phyloP scores from a whole-genome alignment of 1,140 invertebrate genomes.

The Heliconius hewitsoni region DNA sequence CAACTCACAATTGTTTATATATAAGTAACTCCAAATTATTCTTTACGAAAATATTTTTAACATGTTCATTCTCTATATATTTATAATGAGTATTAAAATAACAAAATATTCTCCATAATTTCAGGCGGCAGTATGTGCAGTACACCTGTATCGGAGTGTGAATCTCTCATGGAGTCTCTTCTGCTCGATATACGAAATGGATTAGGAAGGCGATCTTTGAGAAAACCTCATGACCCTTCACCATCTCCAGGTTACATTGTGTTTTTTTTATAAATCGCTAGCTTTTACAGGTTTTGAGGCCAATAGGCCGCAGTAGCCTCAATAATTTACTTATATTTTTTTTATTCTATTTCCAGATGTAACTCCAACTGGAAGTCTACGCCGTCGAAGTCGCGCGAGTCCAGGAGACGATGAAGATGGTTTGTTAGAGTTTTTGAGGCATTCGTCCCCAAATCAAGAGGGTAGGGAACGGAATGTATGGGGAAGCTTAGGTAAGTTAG shows the following conservation, averaged over 20 bases:
- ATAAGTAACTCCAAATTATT: too few species aligned
- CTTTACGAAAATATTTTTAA: too few species aligned
- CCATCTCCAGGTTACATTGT: slow-evolving; percentile 85
- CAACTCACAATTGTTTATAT: too few species aligned
- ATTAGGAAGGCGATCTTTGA: slow-evolving; percentile 73
- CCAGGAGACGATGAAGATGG: slow-evolving; percentile 92
- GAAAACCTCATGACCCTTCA: slow-evolving; percentile 61
- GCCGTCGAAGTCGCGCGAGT: slow-evolving; percentile 89
- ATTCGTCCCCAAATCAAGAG: slow-evolving; percentile 86
- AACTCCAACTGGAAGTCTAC: slow-evolving; percentile 93
- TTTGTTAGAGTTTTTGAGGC: slow-evolving; percentile 92
- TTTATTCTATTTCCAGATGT: slow-evolving; percentile 85
- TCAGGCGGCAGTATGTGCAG: slow-evolving; percentile 85
- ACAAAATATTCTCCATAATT: slow-evolving; percentile 22
- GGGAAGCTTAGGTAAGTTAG: slow-evolving; percentile 87
- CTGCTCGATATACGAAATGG: slow-evolving; percentile 87
- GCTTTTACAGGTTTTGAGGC: too few species aligned
- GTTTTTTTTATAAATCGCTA: not conserved
- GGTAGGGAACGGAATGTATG: slow-evolving; percentile 92
- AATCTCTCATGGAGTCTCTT: slow-evolving; percentile 87
- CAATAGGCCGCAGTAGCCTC: too few species aligned
- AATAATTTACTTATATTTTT: too few species aligned
- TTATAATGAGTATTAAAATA: too few species aligned
- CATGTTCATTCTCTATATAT: too few species aligned
- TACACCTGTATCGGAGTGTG: slow-evolving; percentile 88